A percentile compares a stretch with the other conserved stretches of the same genome.
Evolutionary conservation across 2,888 invertebrate species (phyloP).

Genomic region (Torymus aiolomorphi): DNA sequence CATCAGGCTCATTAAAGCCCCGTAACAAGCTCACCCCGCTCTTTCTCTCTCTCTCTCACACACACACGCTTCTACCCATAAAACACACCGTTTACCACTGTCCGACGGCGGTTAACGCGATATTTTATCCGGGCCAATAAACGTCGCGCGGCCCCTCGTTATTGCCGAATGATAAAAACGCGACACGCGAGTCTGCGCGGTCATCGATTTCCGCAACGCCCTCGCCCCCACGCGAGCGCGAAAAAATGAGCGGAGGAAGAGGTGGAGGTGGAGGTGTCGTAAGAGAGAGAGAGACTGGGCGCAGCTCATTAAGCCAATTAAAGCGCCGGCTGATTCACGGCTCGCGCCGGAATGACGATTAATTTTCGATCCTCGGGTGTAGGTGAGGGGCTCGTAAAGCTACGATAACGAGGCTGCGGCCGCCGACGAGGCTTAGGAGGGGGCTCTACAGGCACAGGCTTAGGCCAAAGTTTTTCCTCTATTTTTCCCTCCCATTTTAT

Average conservation of each 20-base stretch:
- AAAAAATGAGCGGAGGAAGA: too few species aligned
- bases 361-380: conserved; percentile 56
- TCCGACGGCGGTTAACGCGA: conserved; percentile 39
- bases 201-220: conserved; percentile 15
- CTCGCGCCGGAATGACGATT: conserved; percentile 55
- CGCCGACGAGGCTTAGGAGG: background rate
- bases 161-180: background rate
- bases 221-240: too few species aligned
- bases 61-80: conserved; percentile 4
- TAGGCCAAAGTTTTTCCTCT: background rate
- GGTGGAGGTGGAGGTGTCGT: too few species aligned
- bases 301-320: conserved; percentile 61
- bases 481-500: background rate
- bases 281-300: too few species aligned
- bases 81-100: conserved; percentile 40
- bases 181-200: background rate
- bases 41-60: background rate
- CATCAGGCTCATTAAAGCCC: conserved; percentile 45
- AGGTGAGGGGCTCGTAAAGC: conserved; percentile 3
- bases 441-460: too few species aligned
- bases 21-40: conserved; percentile 15
- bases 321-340: conserved; percentile 47
- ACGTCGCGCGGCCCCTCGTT: conserved; percentile 20
- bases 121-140: conserved; percentile 42
- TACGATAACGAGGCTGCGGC: conserved; percentile 4